Evolutionary conservation across 2,113 vertebrate species (phyloP).

Genomic region (Ceuthmochares aereus): DNA sequence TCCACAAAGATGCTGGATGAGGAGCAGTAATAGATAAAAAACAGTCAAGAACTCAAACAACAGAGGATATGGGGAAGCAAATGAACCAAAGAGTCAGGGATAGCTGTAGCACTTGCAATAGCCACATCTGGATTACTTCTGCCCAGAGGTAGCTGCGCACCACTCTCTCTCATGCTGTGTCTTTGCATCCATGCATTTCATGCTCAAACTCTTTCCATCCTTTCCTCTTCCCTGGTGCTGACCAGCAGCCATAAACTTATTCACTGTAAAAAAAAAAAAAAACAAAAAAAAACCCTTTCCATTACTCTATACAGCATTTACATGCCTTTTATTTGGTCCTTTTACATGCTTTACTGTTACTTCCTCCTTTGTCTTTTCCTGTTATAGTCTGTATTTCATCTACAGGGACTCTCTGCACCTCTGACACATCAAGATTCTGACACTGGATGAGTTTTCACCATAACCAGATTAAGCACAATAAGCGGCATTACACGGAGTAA

Average conservation of each 20-base stretch:
- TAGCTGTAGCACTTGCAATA: neutral
- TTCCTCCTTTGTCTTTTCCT: neutral
- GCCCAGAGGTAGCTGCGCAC: neutral
- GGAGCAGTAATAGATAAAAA: neutral
- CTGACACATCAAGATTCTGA: neutral
- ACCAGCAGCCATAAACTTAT: neutral
- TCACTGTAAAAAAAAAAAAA: neutral
- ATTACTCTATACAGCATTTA: neutral
- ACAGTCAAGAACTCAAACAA: neutral
- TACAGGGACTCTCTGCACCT: neutral
- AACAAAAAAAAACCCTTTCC: neutral
- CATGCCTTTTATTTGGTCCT: neutral
- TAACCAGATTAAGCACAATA: neutral
- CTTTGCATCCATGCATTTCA: neutral
- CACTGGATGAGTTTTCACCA: neutral
- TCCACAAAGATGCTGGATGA: neutral
- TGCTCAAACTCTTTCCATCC: neutral
- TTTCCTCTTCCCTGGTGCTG: neutral
- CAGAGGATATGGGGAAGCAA: neutral
- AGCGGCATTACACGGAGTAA: neutral
- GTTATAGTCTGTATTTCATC: neutral
- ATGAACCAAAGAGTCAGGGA: neutral
- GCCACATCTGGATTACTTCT: neutral
- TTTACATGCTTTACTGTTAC: neutral
- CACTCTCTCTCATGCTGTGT: neutral